phyloP scores from a whole-genome alignment of 2,888 invertebrate species.

The Artemia sinica region DNA sequence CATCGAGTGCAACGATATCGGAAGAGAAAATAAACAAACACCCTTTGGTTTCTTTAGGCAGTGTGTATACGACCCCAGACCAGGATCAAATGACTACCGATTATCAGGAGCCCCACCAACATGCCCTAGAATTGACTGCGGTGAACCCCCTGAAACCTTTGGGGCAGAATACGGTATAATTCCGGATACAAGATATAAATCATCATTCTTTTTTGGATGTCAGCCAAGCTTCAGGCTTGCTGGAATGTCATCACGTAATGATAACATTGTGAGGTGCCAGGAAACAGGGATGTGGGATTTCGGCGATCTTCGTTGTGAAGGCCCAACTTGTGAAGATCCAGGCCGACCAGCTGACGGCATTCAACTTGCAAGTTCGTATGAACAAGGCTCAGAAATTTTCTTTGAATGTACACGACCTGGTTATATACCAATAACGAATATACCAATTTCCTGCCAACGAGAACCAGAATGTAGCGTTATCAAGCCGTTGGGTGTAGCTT shows the following conservation, averaged over 20 bases:
- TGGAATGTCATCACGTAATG: slow-evolving; percentile 75
- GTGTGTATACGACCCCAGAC: slow-evolving; percentile 83
- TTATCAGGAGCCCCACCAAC: slow-evolving; percentile 65
- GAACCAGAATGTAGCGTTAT: slow-evolving; percentile 88
- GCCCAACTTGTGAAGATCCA: slow-evolving; percentile 89
- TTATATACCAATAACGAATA: slow-evolving; percentile 73
- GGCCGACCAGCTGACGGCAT: slow-evolving; percentile 80
- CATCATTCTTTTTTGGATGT: slow-evolving; percentile 87
- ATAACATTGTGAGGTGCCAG: slow-evolving; percentile 78
- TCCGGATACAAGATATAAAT: slow-evolving; percentile 71
- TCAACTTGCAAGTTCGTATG: slow-evolving; percentile 51
- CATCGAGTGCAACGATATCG: slow-evolving; percentile 56
- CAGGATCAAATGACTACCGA: slow-evolving; percentile 78
- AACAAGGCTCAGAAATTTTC: slow-evolving; percentile 60
- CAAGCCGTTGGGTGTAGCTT: slow-evolving; percentile 70
- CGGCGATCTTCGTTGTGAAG: slow-evolving; percentile 84
- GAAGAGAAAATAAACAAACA: slow-evolving; percentile 58
- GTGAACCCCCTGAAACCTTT: slow-evolving; percentile 71
- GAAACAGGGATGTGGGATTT: slow-evolving; percentile 92
- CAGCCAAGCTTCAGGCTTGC: slow-evolving; percentile 86
- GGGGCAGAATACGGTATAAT: slow-evolving; percentile 84
- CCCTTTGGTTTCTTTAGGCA: slow-evolving; percentile 70
- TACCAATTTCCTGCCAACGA: slow-evolving; percentile 72
- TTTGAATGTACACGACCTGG: slow-evolving; percentile 82
- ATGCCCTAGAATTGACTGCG: slow-evolving; percentile 77